Evolutionary conservation across 2,113 vertebrate species (phyloP).

Genomic region (Rhabdomys dilectus): DNA sequence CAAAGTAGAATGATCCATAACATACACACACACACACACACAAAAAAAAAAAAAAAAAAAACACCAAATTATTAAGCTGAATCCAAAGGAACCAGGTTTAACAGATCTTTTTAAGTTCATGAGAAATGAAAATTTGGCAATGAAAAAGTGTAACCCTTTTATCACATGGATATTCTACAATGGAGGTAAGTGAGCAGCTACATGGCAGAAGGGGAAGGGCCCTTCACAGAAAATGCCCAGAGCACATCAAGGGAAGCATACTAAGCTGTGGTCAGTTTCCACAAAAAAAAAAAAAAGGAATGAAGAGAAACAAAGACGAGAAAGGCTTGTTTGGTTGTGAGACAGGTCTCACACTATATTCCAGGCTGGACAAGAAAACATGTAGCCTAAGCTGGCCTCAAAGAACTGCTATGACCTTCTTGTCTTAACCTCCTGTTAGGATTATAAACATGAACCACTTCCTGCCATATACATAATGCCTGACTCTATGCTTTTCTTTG

Average conservation of each 20-base stretch:
- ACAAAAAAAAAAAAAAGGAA: background rate
- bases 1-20: background rate
- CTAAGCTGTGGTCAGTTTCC: background rate
- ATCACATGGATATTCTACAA: background rate
- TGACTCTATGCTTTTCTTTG: background rate
- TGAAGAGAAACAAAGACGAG: background rate
- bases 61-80: background rate
- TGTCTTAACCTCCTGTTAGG: background rate
- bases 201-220: background rate
- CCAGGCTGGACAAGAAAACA: background rate
- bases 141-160: background rate
- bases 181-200: background rate
- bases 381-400: background rate
- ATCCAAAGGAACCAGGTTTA: background rate
- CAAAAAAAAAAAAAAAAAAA: background rate
- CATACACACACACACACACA: too few species aligned
- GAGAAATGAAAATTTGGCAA: background rate
- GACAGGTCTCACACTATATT: background rate
- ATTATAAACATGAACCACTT: background rate
- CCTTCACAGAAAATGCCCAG: background rate
- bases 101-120: background rate
- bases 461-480: background rate
- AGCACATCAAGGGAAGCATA: background rate
- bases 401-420: background rate
- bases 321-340: background rate